phyloP scores from a whole-genome alignment of 2,113 vertebrate species.

The Urocynchramus pylzowi region DNA sequence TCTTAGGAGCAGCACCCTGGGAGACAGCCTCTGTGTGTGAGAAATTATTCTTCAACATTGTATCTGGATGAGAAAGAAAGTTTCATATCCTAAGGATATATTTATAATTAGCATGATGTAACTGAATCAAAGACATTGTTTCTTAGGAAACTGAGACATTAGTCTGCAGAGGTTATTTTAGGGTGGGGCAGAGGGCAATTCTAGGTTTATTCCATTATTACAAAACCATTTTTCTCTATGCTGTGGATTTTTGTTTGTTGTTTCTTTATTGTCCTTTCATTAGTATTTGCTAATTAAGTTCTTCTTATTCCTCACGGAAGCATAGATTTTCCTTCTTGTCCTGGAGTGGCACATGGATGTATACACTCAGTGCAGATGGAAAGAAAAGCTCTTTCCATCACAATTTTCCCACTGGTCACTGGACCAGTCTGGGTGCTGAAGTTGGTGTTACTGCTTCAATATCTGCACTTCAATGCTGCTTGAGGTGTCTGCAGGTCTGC shows the following conservation, averaged over 20 bases:
- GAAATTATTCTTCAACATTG: conserved; percentile 3
- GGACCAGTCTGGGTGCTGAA: not conserved
- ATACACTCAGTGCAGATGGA: rapidly evolving
- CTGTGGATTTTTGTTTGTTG: not conserved
- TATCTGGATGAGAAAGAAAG: not conserved
- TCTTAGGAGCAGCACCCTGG: not conserved
- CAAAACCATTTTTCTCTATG: not conserved
- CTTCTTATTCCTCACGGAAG: not conserved
- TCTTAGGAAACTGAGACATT: not conserved
- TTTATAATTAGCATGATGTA: conserved; percentile 36
- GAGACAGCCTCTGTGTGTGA: not conserved
- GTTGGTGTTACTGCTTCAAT: not conserved
- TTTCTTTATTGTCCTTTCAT: not conserved
- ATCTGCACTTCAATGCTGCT: not conserved
- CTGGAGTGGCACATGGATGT: not conserved
- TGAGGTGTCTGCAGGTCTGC: not conserved
- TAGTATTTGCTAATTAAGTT: not conserved
- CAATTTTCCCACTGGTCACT: not conserved
- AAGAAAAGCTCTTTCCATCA: not conserved
- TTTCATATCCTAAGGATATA: conserved; percentile 32
- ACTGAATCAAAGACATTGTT: conserved; percentile 17
- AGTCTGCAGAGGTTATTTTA: not conserved
- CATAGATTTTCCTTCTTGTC: not conserved
- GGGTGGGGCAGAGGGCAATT: not conserved
- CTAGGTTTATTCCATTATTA: not conserved